Evolutionary conservation across 2,797 vertebrate species (phyloP).

Genomic region (Syndactyla subalaris): DNA sequence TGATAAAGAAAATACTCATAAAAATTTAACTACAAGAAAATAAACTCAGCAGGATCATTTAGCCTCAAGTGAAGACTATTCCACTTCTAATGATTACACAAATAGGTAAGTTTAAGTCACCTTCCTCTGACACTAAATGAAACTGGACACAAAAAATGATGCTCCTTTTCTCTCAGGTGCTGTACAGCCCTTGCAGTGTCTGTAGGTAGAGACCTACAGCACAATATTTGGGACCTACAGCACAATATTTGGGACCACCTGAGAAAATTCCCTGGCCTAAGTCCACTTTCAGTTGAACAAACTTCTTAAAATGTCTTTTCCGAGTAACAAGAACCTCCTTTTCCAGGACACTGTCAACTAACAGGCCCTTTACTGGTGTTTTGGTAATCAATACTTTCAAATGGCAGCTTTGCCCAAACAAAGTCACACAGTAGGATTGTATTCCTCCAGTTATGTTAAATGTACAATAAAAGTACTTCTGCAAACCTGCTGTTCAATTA

Average conservation of each 20-base stretch:
- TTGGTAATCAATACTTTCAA: background rate
- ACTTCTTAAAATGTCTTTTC: background rate
- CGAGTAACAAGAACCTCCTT: background rate
- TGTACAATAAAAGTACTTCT: background rate
- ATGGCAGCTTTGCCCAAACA: background rate
- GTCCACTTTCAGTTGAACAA: background rate
- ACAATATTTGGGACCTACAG: rapidly evolving
- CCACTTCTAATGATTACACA: background rate
- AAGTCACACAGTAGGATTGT: background rate
- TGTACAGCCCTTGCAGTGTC: rapidly evolving
- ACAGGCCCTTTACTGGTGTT: background rate
- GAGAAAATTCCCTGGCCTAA: background rate
- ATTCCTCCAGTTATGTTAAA: background rate
- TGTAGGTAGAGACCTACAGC: background rate
- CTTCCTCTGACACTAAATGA: background rate
- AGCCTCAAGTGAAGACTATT: background rate
- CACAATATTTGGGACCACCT: rapidly evolving
- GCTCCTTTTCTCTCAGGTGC: background rate
- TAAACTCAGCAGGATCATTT: background rate
- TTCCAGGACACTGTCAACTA: background rate
- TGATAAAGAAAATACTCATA: background rate
- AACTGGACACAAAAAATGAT: background rate
- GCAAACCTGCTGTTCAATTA: background rate
- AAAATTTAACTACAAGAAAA: background rate
- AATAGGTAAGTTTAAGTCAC: background rate